Evolutionary conservation across 2,797 vertebrate genomes (phyloP), one percentile per base, ranked within the genome.

Genomic region (Phyllotis vaccarum): DNA sequence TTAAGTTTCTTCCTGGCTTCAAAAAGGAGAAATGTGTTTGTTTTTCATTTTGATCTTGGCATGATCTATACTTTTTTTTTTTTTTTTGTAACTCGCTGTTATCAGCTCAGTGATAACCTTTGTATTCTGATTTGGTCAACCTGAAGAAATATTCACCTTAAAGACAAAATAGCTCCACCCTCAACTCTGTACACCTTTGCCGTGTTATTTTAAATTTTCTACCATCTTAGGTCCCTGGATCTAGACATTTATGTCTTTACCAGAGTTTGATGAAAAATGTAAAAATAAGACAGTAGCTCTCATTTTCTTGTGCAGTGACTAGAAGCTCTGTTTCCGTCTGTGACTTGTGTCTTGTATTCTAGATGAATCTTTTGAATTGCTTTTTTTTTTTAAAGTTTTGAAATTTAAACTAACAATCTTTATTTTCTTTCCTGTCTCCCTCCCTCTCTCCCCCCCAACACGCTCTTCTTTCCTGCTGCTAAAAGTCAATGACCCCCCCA

Each of bases 41-140:
- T 80, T 81, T 92, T 80, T 62, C 27, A 60, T 46, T 19, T 94
- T 78, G 24, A 82, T 37, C 86, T 21, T 82, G 14, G 62, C 56
- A 54, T 96, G 90, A 76, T 87, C 46, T 60, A 29, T 58, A 16
- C 11, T 60, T 86, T 96, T 80, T 93, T 70, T n/a, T n/a, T n/a
- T n/a, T n/a, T n/a, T n/a, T n/a, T n/a, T n/a, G 52, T 37, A 90
- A 78, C 17, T 46, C 21, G 60, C 1, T 24, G n/a, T 86, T 82
- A 46, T 76, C 86, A 68, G 14, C 52, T 66, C 64, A 31, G 79
- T 78, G 43, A 68, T 76, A 64, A 58, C 91, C 34, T 85, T 86
- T 58, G 22, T 86, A 29, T 64, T 93, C 43, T 72, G 10, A n/a
- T 75, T 89, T 90, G 60, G 70, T 52, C 19, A 86, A 56, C 56